Base-by-base conservation (phyloP, 2,888 invertebrate species). In the Cheiracanthium punctorium region DNA sequence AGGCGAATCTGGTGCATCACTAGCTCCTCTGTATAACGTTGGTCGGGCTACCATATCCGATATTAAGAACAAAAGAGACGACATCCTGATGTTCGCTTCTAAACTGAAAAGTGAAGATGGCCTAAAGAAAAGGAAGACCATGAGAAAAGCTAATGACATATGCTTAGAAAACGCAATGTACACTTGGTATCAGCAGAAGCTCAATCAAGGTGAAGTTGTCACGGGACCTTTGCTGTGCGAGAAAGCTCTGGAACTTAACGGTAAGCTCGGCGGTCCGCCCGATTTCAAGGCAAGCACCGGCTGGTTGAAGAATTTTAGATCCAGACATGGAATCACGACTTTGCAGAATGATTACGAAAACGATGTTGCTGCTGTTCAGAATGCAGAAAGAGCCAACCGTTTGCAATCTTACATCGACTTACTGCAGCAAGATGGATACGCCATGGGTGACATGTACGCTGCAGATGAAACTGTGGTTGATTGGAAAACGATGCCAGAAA, bases 231-330 rank as follows among this genome's bases (percentile, higher is more conserved):
- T 72, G 33, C 29, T 88, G 12, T 84, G 88, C 58, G 74, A 88
- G 52, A 81, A 88, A 74, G 88, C 88, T 0, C 69, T 88, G 14
- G 73, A 88, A 29, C 17, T 88, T 14, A 85, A 88, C 30, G 28
- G 24, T 43, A 48, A 29, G 5, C 72, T 88, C 14, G 69, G 73
- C 29, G 85, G 85, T 28, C 65, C 84, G 8, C n/a, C 81, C 0
- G 81, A 81, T n/a, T 88, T 88, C 64, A 88, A 88, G 74, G 88
- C 88, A 1, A 88, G 88, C 43, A n/a, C 69, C 2, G 88, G 88
- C n/a, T 88, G 88, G 88, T 75, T 88, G 43, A 85, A 80, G 58
- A 80, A 82, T 37, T 88, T 88, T 70, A 85, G 85, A 70, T 48
- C 70, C 17, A 72, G 88, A 7, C 88, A 88, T 52, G 88, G 80